These are phyloP conservation scores for Grallaria varia DNA, from an alignment of 2,113 vertebrate species.

Conservation along the genomic window DNA sequence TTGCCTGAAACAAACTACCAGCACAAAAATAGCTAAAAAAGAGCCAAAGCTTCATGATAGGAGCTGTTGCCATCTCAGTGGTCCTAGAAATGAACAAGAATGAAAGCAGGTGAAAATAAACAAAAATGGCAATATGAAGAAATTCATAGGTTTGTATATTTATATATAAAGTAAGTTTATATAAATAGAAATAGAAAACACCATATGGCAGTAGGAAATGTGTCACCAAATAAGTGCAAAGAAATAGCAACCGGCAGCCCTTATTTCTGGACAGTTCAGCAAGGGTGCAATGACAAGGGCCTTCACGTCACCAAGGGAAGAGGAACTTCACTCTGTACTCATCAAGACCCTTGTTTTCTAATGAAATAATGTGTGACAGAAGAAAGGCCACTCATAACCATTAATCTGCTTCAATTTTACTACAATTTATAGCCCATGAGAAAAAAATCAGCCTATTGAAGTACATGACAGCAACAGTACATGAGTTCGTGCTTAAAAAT, in stretches of 20 bases:
- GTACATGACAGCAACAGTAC: constrained; percentile 52
- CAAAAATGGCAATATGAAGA: background rate
- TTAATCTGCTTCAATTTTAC: constrained; percentile 55
- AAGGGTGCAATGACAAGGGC: background rate
- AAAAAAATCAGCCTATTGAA: constrained; percentile 47
- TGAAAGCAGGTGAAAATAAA: background rate
- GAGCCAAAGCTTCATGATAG: background rate
- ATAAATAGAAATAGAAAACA: background rate
- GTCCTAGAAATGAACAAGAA: background rate
- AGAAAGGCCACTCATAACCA: background rate
- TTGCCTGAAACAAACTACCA: background rate
- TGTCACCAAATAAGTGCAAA: background rate
- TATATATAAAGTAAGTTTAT: background rate
- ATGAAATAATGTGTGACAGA: constrained; percentile 19
- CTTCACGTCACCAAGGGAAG: background rate
- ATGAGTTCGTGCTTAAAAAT: constrained; percentile 65
- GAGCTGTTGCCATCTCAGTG: background rate
- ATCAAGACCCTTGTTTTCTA: background rate
- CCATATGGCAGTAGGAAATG: background rate
- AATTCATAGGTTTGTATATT: background rate
- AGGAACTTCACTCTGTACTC: background rate
- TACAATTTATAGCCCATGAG: constrained; percentile 38
- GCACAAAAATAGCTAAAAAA: background rate
- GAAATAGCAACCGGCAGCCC: background rate
- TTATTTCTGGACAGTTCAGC: background rate